Evolutionary conservation across 2,113 vertebrate genomes (phyloP), one percentile per base, ranked within the genome.

Genomic region (Phaetusa simplex): DNA sequence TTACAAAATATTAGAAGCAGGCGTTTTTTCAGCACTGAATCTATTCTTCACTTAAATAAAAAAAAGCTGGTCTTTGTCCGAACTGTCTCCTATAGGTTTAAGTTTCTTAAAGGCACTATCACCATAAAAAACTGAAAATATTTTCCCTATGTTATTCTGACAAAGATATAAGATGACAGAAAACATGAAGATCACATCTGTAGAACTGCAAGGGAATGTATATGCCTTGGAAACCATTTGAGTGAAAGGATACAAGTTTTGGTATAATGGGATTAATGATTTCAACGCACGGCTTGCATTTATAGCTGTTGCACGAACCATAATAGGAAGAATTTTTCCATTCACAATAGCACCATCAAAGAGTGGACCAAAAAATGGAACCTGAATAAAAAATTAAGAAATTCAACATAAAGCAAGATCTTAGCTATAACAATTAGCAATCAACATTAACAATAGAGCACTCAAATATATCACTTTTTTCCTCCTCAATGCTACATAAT

Each of bases 261-360:
- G 99, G 98, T 99, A 99, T 30, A 99, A 98, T 12, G 99, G 99
- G 91, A 99, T 99, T 97, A 99, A 98, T 17, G 99, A 99, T 94
- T 99, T 99, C 85, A 99, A 98, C 40, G 99, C 99, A 91, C 99
- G 99, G 96, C 99, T 99, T 97, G 99, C 99, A 77, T 99, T 99
- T 98, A 99, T 99, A 88, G 99, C 99, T 53, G 99, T 99, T 94
- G 99, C 99, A 97, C 99, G 98, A 96, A 99, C 99, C 98, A 99
- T 98, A 93, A 99, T 99, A 86, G 99, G 99, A 96, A 99, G 98
- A 96, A 99, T 99, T 98, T 99, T 99, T 96, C 99, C 99, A 98
- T 99, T 99, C 95, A 99, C 99, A 94, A 99, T 99, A 98, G 99
- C 99, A 93, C 99, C 99, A 95, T 99, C 99, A 96, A 99, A 99